Conservation (phyloP, 1,140 invertebrate genomes). For the Achroia grisella region DNA sequence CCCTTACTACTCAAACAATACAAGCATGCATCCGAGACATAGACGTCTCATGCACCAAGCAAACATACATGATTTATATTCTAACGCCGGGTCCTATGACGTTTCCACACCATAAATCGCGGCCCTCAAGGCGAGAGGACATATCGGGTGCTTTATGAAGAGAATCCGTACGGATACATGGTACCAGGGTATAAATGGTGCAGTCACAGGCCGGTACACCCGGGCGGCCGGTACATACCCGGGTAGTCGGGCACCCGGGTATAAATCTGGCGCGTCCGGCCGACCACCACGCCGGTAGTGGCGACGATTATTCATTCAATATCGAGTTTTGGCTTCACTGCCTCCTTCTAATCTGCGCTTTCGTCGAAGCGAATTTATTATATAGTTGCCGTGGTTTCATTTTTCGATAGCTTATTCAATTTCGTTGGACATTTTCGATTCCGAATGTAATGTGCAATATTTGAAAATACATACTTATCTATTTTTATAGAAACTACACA, state of each 20-base stretch:
- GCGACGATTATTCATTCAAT: constrained; percentile 70
- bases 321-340: constrained; percentile 70
- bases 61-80: constrained; percentile 64
- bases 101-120: constrained; percentile 69
- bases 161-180: constrained; percentile 38
- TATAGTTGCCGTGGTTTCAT: no score
- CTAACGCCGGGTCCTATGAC: constrained; percentile 58
- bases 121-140: constrained; percentile 61
- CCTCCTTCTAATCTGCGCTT: constrained; percentile 60
- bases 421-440: no score
- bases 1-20: no score
- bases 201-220: constrained; percentile 25
- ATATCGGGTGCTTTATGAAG: constrained; percentile 63
- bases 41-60: constrained; percentile 56
- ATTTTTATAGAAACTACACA: no score
- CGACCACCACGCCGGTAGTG: constrained; percentile 64
- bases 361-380: constrained; percentile 11
- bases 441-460: no score
- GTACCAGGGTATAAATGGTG: constrained; percentile 19
- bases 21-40: constrained; percentile 27
- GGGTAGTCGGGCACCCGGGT: constrained; percentile 40
- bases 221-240: constrained; percentile 37
- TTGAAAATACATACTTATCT: no score
- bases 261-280: constrained; percentile 69
- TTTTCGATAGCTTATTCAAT: no score